Evolutionary conservation across 2,113 vertebrate genomes (phyloP).

Genomic region (human): DNA sequence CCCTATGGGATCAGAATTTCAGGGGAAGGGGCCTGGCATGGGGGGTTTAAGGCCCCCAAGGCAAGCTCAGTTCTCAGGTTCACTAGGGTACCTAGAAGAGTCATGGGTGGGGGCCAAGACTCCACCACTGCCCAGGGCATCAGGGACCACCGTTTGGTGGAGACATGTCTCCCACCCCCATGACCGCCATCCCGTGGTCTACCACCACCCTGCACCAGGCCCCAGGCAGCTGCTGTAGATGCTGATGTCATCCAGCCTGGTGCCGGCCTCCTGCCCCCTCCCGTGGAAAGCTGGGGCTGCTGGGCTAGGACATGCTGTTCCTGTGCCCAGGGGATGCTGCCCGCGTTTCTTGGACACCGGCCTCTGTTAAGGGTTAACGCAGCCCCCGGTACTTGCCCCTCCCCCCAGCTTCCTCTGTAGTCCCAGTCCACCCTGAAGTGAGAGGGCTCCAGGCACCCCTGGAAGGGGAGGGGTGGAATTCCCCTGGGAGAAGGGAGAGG

Average conservation of each 20-base stretch:
- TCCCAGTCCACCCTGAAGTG: neutral
- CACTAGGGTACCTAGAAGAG: neutral
- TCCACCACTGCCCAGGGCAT: neutral
- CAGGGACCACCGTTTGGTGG: fast-evolving
- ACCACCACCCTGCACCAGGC: neutral
- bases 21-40: neutral
- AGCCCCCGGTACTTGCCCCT: neutral
- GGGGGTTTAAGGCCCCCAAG: neutral
- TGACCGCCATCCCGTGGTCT: neutral
- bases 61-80: neutral
- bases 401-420: neutral
- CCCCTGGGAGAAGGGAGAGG: neutral
- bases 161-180: neutral
- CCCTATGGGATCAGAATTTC: neutral
- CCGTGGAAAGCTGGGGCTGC: neutral
- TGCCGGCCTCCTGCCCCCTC: neutral
- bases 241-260: neutral
- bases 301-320: slow-evolving; percentile 36
- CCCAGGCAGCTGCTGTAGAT: neutral
- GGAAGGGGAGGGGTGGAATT: neutral
- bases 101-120: neutral
- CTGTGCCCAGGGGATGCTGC: neutral
- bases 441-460: neutral
- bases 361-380: neutral
- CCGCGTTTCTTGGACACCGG: neutral